Conservation (phyloP, 1,140 invertebrate species). For the Caenorhabditis remanei region DNA sequence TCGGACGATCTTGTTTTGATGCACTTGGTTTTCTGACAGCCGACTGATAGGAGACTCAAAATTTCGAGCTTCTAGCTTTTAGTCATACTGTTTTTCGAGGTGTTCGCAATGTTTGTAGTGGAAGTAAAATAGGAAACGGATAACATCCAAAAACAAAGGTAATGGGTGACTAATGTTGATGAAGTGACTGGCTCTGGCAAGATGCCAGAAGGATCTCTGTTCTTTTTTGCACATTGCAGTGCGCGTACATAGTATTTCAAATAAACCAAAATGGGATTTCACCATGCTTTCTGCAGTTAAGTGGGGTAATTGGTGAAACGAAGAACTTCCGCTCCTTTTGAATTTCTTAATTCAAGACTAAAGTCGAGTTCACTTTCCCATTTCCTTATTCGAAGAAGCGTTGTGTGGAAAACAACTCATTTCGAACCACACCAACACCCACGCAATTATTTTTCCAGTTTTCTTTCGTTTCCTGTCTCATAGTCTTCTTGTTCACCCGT, state of each 20-base stretch:
- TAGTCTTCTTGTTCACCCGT: background rate
- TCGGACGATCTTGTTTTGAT: slow-evolving; percentile 3
- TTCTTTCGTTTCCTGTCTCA: slow-evolving; percentile 8
- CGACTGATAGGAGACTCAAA: background rate
- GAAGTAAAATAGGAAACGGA: background rate
- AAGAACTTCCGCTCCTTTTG: too few relatives aligned
- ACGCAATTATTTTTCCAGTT: slow-evolving; percentile 40
- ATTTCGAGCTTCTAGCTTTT: background rate
- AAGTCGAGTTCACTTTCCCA: background rate
- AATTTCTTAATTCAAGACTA: background rate
- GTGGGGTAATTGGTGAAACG: too few relatives aligned
- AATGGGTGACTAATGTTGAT: background rate
- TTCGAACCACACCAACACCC: slow-evolving; percentile 27
- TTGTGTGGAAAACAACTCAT: slow-evolving; percentile 13
- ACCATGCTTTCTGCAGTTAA: too few relatives aligned
- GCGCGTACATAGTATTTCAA: too few relatives aligned
- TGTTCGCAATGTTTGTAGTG: background rate
- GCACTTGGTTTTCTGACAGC: background rate
- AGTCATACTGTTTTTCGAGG: background rate
- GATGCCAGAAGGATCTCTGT: too few relatives aligned
- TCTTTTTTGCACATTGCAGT: too few relatives aligned
- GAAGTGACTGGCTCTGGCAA: too few relatives aligned
- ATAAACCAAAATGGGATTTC: too few relatives aligned
- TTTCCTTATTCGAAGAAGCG: slow-evolving; percentile 12
- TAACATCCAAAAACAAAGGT: background rate